Evolutionary conservation across 2,888 invertebrate species (phyloP).

Genomic region (Itoplectis maculator): DNA sequence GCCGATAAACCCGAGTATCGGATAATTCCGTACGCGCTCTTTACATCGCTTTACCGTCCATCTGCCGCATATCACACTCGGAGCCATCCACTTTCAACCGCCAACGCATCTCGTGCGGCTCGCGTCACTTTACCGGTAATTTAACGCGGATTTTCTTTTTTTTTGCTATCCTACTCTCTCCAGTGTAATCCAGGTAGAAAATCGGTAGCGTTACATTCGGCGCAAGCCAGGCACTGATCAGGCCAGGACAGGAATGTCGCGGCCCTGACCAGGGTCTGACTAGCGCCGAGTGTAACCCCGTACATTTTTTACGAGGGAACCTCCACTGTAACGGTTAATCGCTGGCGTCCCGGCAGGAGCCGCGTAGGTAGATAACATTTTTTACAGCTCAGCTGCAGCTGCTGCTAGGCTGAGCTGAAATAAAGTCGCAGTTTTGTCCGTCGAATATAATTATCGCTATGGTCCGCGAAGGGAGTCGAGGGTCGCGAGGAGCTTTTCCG

Average conservation of each 20-base stretch:
- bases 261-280: too few relatives aligned
- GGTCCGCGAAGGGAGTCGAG: neutral
- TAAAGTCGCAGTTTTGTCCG: neutral
- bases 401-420: neutral
- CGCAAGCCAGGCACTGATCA: too few relatives aligned
- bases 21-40: slow-evolving; percentile 41
- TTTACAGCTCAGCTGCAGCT: neutral
- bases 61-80: slow-evolving; percentile 8
- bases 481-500: too few relatives aligned
- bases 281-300: too few relatives aligned
- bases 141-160: slow-evolving; percentile 16
- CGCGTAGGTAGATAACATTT: neutral
- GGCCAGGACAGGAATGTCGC: too few relatives aligned
- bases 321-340: neutral
- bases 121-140: slow-evolving; percentile 22
- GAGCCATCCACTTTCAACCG: neutral
- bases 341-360: neutral
- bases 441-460: neutral
- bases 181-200: too few relatives aligned
- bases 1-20: slow-evolving; percentile 54
- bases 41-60: neutral
- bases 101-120: neutral
- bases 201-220: too few relatives aligned
- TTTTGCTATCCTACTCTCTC: too few relatives aligned
- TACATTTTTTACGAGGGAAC: too few relatives aligned